Conservation (phyloP, 1,140 invertebrate species). For the Eupeodes corollae region DNA sequence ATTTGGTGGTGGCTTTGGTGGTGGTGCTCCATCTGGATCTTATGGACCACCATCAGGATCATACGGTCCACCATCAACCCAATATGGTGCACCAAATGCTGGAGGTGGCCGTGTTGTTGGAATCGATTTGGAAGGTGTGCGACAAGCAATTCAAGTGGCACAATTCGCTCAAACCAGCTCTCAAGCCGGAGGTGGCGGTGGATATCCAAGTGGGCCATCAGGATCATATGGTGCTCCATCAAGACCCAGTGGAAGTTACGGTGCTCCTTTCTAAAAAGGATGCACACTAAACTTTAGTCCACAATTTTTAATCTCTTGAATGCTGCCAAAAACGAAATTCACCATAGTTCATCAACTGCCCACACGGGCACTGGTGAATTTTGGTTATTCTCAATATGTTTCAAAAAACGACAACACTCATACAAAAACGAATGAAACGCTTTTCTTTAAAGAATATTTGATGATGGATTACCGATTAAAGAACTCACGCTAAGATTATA, state of each 20-base stretch:
- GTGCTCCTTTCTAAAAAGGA: constrained; percentile 36
- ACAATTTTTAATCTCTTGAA: constrained; percentile 12
- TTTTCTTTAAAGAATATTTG: no score
- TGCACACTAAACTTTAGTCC: constrained; percentile 2
- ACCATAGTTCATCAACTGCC: no score
- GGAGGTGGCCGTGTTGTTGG: constrained; percentile 47
- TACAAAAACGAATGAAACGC: no score
- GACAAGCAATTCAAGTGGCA: constrained; percentile 53
- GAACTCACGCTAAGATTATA: no score
- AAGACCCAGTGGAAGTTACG: constrained; percentile 32
- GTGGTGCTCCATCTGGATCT: constrained; percentile 31
- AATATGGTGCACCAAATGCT: constrained; percentile 46
- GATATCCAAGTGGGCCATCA: constrained; percentile 29
- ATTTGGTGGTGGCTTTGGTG: constrained; percentile 36
- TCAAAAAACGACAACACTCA: no score
- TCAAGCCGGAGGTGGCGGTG: constrained; percentile 27
- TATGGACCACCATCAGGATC: constrained; percentile 43
- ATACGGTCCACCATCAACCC: constrained; percentile 44
- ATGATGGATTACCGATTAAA: no score
- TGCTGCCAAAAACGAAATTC: constrained; percentile 19
- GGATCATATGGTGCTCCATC: constrained; percentile 38
- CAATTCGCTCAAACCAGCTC: constrained; percentile 48
- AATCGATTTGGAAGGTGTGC: constrained; percentile 50
- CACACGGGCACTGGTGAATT: no score
- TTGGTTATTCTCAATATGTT: no score